These are phyloP conservation scores for Cyclura pinguis DNA, from an alignment of 2,797 vertebrate species.

Conservation along the genomic window DNA sequence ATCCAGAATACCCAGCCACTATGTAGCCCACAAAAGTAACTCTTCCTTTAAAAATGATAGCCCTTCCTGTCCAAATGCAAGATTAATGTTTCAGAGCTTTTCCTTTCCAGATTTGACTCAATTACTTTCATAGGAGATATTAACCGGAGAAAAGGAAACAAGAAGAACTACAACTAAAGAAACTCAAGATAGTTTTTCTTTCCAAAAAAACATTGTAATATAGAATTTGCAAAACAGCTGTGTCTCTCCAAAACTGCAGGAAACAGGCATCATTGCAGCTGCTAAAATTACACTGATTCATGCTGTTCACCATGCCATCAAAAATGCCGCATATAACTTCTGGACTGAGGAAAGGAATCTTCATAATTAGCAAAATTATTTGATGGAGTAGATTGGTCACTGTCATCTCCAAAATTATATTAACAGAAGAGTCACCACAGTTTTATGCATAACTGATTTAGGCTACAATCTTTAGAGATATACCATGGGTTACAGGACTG, in stretches of 20 bases:
- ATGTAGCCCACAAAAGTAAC: too few species aligned
- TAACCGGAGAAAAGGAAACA: neutral
- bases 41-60: neutral
- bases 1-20: too few species aligned
- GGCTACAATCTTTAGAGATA: neutral
- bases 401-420: neutral
- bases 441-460: neutral
- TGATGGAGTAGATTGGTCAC: neutral
- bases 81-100: neutral
- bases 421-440: neutral
- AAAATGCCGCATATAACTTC: neutral
- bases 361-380: neutral
- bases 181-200: neutral
- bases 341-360: neutral
- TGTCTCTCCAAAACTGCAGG: neutral
- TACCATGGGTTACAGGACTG: neutral
- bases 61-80: neutral
- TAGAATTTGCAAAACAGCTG: neutral
- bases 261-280: neutral
- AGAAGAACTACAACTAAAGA: neutral
- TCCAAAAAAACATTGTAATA: neutral
- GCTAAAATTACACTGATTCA: neutral
- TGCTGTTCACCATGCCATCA: neutral
- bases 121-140: neutral
- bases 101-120: constrained; percentile 1